Base-by-base conservation (phyloP, 2,797 vertebrate species). In the Sebastes vulpes region DNA sequence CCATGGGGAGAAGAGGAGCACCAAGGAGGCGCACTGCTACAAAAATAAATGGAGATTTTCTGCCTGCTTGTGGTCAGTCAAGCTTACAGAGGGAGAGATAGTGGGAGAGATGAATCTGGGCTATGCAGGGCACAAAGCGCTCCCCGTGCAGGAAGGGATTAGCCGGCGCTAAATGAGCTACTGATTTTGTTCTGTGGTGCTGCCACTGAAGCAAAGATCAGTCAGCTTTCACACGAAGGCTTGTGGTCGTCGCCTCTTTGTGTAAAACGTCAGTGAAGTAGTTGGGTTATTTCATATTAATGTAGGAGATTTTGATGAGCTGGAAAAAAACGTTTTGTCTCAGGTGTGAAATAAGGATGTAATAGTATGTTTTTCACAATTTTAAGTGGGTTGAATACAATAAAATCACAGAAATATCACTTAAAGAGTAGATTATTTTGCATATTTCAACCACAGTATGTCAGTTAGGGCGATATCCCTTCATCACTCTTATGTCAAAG, bases 41-140 rank as follows among this genome's bases (percentile, higher is more conserved):
- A 90, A 93, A 94, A 95, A 93, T 93, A 95, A 96, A 95, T 94
- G 83, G 88, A 91, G 89, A 93, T 96, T 89, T 95, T 95, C 89
- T 95, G 90, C 83, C 89, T 94, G 90, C 86, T 95, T 90, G 89
- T 86, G 89, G 92, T 93, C 94, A 89, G 86, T 68, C 14, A 94
- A 94, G 93, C 92, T 93, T 94, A 85, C 61, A 10, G 75, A 85
- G 65, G 82, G 72, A 79, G 81, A 82, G 75, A 85, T 63, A 29
- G 78, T 75, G 75, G 38, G 65, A 66, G 31, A 85, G 74, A 87
- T 89, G 83, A 86, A 86, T 88, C 68, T 74, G 84, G 79, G 82
- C 87, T 89, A 81, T 88, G 89, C 73, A 61, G 65, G 81, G n/a
- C 84, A 92, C 91, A 96, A 91, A 89, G 79, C 77, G 75, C 85